Conservation (phyloP, 2,113 vertebrate species). For the Scytalopus superciliaris region DNA sequence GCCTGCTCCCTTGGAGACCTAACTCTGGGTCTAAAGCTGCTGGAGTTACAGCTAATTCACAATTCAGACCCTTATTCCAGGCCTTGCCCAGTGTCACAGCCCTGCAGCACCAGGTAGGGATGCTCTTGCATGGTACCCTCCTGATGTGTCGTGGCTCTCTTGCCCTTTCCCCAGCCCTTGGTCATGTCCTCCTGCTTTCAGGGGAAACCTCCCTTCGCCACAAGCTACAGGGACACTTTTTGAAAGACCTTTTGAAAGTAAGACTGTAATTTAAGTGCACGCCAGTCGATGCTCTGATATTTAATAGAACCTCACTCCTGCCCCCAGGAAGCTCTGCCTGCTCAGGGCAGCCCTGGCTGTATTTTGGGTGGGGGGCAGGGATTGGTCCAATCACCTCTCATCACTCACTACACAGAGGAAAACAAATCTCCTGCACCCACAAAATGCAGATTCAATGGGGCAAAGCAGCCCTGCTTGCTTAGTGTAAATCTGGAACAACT, state of each 20-base stretch:
- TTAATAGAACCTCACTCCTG: neutral
- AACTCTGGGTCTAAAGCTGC: accelerated
- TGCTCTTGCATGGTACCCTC: accelerated
- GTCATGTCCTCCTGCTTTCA: accelerated
- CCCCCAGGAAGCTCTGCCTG: accelerated
- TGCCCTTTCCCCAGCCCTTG: accelerated
- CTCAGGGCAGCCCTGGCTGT: neutral
- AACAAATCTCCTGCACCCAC: neutral
- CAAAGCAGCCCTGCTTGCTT: neutral
- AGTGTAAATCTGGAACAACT: neutral
- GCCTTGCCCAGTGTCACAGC: accelerated
- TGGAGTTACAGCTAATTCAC: neutral
- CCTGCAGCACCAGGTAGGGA: neutral
- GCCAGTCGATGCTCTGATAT: neutral
- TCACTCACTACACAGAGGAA: accelerated
- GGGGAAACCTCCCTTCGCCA: neutral
- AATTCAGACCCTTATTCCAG: neutral
- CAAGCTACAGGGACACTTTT: neutral
- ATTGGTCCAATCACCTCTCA: neutral
- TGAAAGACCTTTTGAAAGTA: neutral
- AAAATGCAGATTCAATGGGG: accelerated
- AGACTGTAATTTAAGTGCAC: neutral
- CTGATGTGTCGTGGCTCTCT: accelerated
- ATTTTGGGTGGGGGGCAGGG: neutral
- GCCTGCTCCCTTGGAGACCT: neutral